Percentiles rank a stretch among this genome's conserved stretches.
These are phyloP conservation scores for Yasuhikotakia modesta DNA, from an alignment of 2,797 vertebrate species.

Conservation along the genomic window DNA sequence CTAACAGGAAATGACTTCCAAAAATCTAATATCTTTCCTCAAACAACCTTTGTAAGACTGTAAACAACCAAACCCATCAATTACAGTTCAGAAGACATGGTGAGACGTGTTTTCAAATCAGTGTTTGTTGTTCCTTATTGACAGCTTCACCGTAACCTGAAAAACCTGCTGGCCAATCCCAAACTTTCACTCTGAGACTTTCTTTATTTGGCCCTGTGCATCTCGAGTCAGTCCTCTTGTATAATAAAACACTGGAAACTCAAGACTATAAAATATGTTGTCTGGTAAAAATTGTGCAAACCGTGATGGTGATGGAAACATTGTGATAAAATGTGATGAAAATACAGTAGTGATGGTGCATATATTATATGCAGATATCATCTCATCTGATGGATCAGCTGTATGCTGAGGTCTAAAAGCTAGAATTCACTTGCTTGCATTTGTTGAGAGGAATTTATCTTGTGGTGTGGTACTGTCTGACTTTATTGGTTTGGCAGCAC, in stretches of 20 bases:
- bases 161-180: slow-evolving; percentile 38
- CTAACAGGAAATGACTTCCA: slow-evolving; percentile 5
- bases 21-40: slow-evolving; percentile 19
- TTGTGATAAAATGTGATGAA: not conserved
- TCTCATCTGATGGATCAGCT: not conserved
- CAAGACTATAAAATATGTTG: too few species aligned
- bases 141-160: slow-evolving; percentile 15
- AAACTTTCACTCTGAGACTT: slow-evolving; percentile 27
- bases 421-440: slow-evolving; percentile 3
- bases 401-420: not conserved
- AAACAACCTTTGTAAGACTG: not conserved
- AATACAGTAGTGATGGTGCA: not conserved
- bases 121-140: not conserved
- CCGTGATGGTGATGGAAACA: too few species aligned
- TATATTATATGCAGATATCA: not conserved
- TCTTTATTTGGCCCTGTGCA: slow-evolving; percentile 12
- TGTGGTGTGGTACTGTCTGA: not conserved
- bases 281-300: not conserved
- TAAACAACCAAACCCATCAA: not conserved
- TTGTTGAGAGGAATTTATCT: not conserved
- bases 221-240: slow-evolving; percentile 1
- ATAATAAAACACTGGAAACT: not conserved
- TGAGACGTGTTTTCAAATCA: not conserved
- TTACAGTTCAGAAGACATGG: not conserved
- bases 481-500: slow-evolving; percentile 9